Evolutionary conservation across 2,113 vertebrate species (phyloP).

Genomic region (Eurypyga helias): DNA sequence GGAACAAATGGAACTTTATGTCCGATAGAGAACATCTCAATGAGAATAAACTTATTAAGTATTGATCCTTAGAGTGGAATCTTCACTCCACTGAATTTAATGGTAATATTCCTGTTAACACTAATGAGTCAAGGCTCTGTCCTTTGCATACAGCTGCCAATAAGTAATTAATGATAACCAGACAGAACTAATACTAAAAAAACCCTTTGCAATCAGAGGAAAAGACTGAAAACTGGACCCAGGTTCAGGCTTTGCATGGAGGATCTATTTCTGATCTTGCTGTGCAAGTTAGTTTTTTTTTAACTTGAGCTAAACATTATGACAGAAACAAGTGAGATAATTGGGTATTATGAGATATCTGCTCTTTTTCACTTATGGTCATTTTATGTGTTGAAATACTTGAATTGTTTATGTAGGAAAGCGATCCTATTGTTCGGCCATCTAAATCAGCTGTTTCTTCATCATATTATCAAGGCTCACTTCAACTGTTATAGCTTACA

Average conservation of each 20-base stretch:
- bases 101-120: not conserved
- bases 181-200: not conserved
- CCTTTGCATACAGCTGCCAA: not conserved
- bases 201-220: not conserved
- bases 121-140: not conserved
- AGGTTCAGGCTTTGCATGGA: not conserved
- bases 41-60: not conserved
- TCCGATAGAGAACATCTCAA: not conserved
- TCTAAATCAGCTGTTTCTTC: not conserved
- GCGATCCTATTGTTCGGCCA: not conserved
- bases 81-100: not conserved
- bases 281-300: not conserved
- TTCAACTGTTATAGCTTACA: not conserved
- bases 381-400: slow-evolving; percentile 29
- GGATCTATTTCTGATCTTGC: not conserved
- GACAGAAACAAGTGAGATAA: slow-evolving; percentile 16
- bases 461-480: not conserved
- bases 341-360: not conserved
- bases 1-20: not conserved
- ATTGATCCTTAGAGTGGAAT: not conserved
- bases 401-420: not conserved
- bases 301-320: not conserved
- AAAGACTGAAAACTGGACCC: not conserved
- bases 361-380: slow-evolving; percentile 20
- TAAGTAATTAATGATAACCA: not conserved